Evolutionary conservation across 1,140 invertebrate species (phyloP).

Genomic region (Leguminivora glycinivorella): DNA sequence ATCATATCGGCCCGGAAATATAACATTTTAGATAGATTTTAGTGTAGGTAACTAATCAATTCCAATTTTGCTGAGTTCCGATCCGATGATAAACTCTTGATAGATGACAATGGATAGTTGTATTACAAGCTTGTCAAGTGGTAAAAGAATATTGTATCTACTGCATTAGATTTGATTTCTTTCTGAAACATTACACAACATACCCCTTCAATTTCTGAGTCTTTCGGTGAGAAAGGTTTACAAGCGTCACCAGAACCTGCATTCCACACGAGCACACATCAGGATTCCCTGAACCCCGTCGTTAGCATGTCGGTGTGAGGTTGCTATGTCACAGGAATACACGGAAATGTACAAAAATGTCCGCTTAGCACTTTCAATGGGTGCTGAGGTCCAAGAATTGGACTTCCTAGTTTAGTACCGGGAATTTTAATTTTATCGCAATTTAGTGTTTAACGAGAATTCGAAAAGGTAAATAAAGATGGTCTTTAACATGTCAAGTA

Average conservation of each 20-base stretch:
- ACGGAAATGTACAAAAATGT: slow-evolving; percentile 3
- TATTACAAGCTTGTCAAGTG: no score
- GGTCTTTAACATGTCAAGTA: no score
- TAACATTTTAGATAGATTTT: no score
- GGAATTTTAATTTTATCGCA: background rate
- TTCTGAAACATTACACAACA: no score
- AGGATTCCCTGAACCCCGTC: slow-evolving; percentile 12
- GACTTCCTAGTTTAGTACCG: background rate
- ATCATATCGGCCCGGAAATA: no score
- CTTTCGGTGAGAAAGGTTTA: background rate
- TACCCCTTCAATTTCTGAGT: background rate
- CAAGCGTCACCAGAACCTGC: background rate
- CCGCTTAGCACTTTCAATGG: slow-evolving; percentile 19
- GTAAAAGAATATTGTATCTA: no score
- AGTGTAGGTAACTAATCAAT: no score
- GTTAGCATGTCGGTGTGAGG: slow-evolving; percentile 11
- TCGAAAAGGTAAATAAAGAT: no score
- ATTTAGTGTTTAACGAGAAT: background rate
- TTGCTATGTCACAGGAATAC: background rate
- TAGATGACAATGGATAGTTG: no score
- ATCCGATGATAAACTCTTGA: no score
- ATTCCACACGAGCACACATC: slow-evolving; percentile 10
- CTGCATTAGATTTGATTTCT: no score
- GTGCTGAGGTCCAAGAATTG: background rate
- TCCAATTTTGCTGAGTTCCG: no score